Base-by-base conservation (phyloP, 2,888 invertebrate species). In the Barypeithes pellucidus region DNA sequence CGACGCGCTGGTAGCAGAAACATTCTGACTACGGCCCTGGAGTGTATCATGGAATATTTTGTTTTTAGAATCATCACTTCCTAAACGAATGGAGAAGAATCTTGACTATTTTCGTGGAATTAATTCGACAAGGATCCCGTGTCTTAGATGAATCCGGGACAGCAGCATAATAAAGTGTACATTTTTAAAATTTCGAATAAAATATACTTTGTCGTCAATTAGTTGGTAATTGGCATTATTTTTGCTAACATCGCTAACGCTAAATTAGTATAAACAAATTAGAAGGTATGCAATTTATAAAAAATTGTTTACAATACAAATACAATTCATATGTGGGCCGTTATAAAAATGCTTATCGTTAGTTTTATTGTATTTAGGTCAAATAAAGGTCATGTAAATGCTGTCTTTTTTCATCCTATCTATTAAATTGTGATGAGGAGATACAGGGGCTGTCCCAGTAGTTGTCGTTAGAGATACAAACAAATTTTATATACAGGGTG, bases 51-150 rank as follows among this genome's bases (percentile, higher is more conserved):
- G n/a, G n/a, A n/a, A 41, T 22, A 43, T 16, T 72, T 60, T 57
- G 50, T 72, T 80, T 82, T 65, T 66, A 86, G 85, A 76, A 81
- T 16, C 79, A 83, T 50, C 84, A 85, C 66, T 73, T 73, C 50
- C 80, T 85, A 69, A 73, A 77, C 29, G 82, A 84, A 67, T 86
- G 85, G 85, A 80, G 85, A 67, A 79, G 82, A 75, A 82, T 86
- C 12, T 83, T 84, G 2, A 81, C 81, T 33, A 82, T 86, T 33
- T 85, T 85, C 67, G 83, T 85, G 47, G 86, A 86, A 78, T 75
- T 86, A 73, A 85, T 86, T 50, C 77, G 84, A 63, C 80, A 84
- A 54, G 80, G 84, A 12, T 67, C 76, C 4, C 45, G 36, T 54
- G 24, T n/a, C 1, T 54, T 74, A 33, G 18, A 12, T 18, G 18